Evolutionary conservation across 2,113 vertebrate genomes (phyloP).

Genomic region (Galbula dea): DNA sequence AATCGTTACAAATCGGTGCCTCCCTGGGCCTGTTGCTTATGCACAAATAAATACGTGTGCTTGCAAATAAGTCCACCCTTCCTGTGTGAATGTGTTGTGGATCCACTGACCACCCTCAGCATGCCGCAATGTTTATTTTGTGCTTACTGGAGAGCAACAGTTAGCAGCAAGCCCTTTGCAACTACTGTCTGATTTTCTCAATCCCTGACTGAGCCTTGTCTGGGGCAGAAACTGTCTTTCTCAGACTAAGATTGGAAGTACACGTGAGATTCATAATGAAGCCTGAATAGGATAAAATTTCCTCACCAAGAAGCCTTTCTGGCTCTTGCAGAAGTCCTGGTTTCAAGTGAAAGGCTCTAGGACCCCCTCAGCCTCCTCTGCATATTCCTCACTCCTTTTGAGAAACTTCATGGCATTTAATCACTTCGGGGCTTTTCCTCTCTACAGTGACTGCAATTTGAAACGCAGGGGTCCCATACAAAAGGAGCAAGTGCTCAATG

Average conservation of each 20-base stretch:
- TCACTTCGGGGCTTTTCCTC: slow-evolving; percentile 42
- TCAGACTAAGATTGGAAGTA: background rate
- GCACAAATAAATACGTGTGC: background rate
- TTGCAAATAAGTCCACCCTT: background rate
- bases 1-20: background rate
- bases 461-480: slow-evolving; percentile 68
- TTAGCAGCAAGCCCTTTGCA: background rate
- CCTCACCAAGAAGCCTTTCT: background rate
- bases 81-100: background rate
- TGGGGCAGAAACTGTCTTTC: background rate
- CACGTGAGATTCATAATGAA: background rate
- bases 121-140: background rate
- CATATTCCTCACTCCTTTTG: slow-evolving; percentile 37
- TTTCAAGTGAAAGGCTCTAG: slow-evolving; percentile 6
- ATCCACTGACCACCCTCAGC: slow-evolving; percentile 7
- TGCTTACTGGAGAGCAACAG: background rate
- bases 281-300: background rate
- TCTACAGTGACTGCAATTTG: slow-evolving; percentile 62
- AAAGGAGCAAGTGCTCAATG: slow-evolving; percentile 61
- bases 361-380: background rate
- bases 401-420: slow-evolving; percentile 64
- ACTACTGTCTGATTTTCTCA: background rate
- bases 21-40: background rate
- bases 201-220: background rate
- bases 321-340: background rate